phyloP scores from a whole-genome alignment of 2,888 invertebrate species.

The Coenonympha glycerion region DNA sequence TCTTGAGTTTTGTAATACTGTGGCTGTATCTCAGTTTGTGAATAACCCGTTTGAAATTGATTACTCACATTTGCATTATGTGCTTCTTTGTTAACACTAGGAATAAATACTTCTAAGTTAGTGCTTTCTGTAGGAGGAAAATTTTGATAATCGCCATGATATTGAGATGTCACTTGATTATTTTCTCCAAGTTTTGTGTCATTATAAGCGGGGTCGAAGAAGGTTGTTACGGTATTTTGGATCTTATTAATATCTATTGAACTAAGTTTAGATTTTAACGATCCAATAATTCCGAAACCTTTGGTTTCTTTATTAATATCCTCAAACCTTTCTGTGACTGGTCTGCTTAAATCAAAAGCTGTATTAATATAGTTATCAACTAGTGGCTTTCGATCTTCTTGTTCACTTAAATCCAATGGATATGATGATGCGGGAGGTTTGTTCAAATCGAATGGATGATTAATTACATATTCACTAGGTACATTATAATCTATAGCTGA shows the following conservation, averaged over 20 bases:
- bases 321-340: conserved; percentile 45
- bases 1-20: conserved; percentile 17
- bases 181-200: conserved; percentile 37
- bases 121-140: conserved; percentile 22
- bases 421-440: conserved; percentile 31
- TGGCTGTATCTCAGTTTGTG: neutral
- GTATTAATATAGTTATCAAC: conserved; percentile 40
- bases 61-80: conserved; percentile 8
- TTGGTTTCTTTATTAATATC: conserved; percentile 43
- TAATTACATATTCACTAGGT: conserved; percentile 11
- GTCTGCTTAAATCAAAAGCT: conserved; percentile 58
- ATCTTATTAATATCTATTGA: conserved; percentile 67
- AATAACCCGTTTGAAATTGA: conserved; percentile 1
- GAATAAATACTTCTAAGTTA: conserved; percentile 28
- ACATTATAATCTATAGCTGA: conserved; percentile 33
- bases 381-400: conserved; percentile 27
- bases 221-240: conserved; percentile 64
- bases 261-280: conserved; percentile 65
- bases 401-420: conserved; percentile 24
- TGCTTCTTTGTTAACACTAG: too few relatives aligned
- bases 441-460: conserved; percentile 35
- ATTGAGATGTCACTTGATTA: conserved; percentile 21
- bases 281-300: conserved; percentile 64
- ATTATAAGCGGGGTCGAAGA: conserved; percentile 67
- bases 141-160: conserved; percentile 10